Evolutionary conservation across 2,113 vertebrate species (phyloP).

Genomic region (Epinephelus moara): DNA sequence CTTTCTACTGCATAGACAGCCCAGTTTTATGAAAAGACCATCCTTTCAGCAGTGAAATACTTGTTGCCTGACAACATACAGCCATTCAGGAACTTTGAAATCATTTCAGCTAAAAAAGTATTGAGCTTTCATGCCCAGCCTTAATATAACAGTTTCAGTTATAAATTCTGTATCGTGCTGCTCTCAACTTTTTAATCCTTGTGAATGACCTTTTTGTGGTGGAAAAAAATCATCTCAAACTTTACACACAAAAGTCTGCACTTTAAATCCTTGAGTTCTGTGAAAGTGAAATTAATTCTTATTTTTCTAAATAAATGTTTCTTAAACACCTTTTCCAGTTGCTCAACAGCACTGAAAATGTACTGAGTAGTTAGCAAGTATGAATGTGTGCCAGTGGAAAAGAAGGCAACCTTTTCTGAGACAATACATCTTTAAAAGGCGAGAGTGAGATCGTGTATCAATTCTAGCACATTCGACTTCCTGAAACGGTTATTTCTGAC

Average conservation of each 20-base stretch:
- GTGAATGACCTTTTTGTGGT: too few relatives aligned
- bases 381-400: neutral
- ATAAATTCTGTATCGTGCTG: neutral
- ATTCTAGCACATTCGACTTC: neutral
- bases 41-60: too few relatives aligned
- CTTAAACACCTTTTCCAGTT: neutral
- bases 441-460: neutral
- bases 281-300: neutral
- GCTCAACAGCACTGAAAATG: neutral
- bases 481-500: neutral
- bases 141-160: too few relatives aligned
- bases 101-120: neutral
- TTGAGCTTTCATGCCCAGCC: constrained; percentile 1
- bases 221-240: too few relatives aligned
- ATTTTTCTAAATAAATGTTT: too few relatives aligned
- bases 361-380: neutral
- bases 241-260: neutral
- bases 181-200: neutral
- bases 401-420: neutral
- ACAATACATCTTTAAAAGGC: neutral
- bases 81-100: neutral
- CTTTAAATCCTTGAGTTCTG: neutral
- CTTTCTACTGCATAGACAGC: too few relatives aligned
- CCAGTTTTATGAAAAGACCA: too few relatives aligned
- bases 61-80: neutral